phyloP scores from a whole-genome alignment of 92 coral and sea anemone species.

The Desmophyllum pertusum region DNA sequence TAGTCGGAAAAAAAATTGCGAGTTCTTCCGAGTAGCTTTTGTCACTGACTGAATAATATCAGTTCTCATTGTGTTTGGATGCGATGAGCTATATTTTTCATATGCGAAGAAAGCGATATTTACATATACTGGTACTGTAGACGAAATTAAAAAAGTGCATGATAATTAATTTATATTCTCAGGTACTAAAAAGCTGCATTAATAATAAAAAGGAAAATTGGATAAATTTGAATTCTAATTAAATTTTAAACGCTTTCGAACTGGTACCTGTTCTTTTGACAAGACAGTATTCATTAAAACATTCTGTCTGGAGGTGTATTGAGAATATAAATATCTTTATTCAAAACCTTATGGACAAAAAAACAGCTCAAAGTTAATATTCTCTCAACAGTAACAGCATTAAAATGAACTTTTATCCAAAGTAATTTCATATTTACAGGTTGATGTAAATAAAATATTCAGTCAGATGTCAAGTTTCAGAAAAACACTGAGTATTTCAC shows the following conservation, averaged over 20 bases:
- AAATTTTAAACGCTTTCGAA: not conserved
- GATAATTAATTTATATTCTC: too few species aligned
- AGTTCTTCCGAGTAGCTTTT: too few species aligned
- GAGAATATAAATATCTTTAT: not conserved
- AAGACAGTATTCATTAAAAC: not conserved
- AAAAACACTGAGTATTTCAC: not conserved
- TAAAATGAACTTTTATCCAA: not conserved
- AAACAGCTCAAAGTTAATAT: not conserved
- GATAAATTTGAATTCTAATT: conserved; percentile 11
- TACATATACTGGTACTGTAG: too few species aligned
- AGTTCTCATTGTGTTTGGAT: too few species aligned
- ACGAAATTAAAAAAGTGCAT: not conserved
- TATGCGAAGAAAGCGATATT: not conserved
- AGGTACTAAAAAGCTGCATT: not conserved
- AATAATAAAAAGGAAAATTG: not conserved
- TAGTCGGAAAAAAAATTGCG: too few species aligned
- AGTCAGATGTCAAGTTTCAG: not conserved
- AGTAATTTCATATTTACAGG: not conserved
- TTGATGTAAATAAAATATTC: not conserved
- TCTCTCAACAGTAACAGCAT: not conserved
- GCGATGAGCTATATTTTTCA: not conserved
- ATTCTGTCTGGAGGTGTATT: not conserved
- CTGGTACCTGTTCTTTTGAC: conserved; percentile 14
- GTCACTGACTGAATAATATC: too few species aligned
- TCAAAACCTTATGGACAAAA: not conserved